phyloP scores from a whole-genome alignment of 92 coral and sea anemone species.

The Epizoanthus rinbou region DNA sequence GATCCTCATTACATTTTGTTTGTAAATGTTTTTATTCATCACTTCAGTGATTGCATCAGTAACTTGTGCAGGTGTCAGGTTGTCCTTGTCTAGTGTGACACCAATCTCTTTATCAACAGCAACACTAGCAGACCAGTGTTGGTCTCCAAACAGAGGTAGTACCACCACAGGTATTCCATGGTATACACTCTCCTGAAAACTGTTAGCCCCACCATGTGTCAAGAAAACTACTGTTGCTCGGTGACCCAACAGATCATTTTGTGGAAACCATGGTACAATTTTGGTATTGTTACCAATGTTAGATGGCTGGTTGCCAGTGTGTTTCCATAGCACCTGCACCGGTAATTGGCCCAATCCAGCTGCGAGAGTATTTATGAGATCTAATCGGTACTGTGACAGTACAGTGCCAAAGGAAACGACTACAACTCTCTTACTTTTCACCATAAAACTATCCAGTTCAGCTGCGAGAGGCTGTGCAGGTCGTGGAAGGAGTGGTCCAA shows the following conservation, averaged over 20 bases:
- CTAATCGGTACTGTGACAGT: constrained; percentile 25
- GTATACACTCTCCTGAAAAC: constrained; percentile 51
- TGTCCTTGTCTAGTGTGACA: constrained; percentile 35
- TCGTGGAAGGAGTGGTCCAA: constrained; percentile 51
- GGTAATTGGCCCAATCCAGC: constrained; percentile 44
- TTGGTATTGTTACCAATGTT: constrained; percentile 39
- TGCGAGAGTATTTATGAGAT: constrained; percentile 34
- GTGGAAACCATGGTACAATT: constrained; percentile 51
- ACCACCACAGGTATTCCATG: constrained; percentile 47
- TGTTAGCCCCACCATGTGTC: constrained; percentile 49
- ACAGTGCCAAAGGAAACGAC: constrained; percentile 55
- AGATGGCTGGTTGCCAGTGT: constrained; percentile 22
- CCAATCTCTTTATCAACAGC: constrained; percentile 43
- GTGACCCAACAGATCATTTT: constrained; percentile 50
- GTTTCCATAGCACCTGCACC: constrained; percentile 50
- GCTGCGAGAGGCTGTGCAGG: constrained; percentile 44
- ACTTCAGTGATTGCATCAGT: constrained; percentile 32
- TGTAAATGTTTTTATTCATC: constrained; percentile 39
- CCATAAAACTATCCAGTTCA: constrained; percentile 43
- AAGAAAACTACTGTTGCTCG: constrained; percentile 40
- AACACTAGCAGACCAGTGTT: constrained; percentile 39
- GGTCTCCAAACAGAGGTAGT: constrained; percentile 45
- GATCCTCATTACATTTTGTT: constrained; percentile 29
- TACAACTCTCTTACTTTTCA: constrained; percentile 25
- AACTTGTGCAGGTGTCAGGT: constrained; percentile 15